Evolutionary conservation across 2,888 invertebrate genomes (phyloP).

Genomic region (Reticulitermes lucifugus): DNA sequence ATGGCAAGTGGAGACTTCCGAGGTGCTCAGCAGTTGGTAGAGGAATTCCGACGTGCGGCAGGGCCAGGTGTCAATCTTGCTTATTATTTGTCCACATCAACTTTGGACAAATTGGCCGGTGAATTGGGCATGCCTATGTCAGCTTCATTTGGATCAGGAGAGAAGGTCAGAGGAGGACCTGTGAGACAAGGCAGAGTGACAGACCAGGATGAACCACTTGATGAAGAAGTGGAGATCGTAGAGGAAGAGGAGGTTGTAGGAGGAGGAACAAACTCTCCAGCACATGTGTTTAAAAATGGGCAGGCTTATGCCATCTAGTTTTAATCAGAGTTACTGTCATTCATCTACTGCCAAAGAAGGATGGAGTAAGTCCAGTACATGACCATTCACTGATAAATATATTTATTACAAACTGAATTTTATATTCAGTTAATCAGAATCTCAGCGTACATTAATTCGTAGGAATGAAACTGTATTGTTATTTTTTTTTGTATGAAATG

Average conservation of each 20-base stretch:
- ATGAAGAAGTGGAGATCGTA: constrained; percentile 32
- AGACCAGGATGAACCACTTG: constrained; percentile 13
- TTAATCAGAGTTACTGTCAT: not conserved
- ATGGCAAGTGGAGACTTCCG: constrained; percentile 42
- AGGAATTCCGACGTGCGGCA: constrained; percentile 34
- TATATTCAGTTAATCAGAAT: not conserved
- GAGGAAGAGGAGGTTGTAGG: constrained; percentile 18
- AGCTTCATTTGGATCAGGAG: not conserved
- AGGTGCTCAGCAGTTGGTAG: constrained; percentile 41
- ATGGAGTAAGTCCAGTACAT: not conserved
- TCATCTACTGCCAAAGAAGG: constrained; percentile 3
- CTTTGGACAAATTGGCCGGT: constrained; percentile 41
- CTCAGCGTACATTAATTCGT: too few relatives aligned
- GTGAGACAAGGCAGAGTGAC: constrained; percentile 22
- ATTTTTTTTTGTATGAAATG: too few relatives aligned
- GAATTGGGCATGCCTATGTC: constrained; percentile 32
- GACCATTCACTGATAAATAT: not conserved
- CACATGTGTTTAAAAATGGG: constrained; percentile 13
- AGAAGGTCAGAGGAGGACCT: constrained; percentile 6
- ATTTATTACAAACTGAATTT: not conserved
- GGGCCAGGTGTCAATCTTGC: constrained; percentile 40
- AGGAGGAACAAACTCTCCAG: not conserved
- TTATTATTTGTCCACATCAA: constrained; percentile 36
- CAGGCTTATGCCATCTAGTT: constrained; percentile 16
- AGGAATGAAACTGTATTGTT: too few relatives aligned